A percentile compares a stretch with the other conserved stretches of the same genome.
These are phyloP conservation scores for Babyrousa celebensis DNA, from an alignment of 2,797 vertebrate species.

Conservation along the genomic window DNA sequence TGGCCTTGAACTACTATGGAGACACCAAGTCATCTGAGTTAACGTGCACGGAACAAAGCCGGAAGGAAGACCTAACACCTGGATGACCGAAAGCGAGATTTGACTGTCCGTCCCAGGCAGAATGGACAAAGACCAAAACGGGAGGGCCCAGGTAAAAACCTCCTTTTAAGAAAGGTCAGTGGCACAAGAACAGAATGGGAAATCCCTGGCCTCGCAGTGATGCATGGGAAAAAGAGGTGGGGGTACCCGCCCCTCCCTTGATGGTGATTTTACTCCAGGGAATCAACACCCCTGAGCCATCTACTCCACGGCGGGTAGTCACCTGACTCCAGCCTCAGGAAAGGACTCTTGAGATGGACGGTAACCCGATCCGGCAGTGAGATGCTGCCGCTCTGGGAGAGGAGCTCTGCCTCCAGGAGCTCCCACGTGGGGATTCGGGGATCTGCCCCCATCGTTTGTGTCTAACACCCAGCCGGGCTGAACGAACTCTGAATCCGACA, in stretches of 20 bases:
- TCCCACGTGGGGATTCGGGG: accelerated
- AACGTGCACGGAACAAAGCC: background rate
- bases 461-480: background rate
- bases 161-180: background rate
- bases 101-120: accelerated
- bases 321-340: background rate
- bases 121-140: background rate
- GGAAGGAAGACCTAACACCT: too few relatives aligned
- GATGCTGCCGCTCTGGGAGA: background rate
- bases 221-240: too few relatives aligned
- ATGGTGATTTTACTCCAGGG: background rate
- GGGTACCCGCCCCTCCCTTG: accelerated
- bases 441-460: accelerated
- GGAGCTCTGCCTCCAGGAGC: background rate
- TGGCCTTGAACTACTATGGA: background rate
- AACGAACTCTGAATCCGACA: accelerated
- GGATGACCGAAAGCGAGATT: background rate
- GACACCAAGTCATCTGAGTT: background rate
- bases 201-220: background rate
- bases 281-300: background rate
- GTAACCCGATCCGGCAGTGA: background rate
- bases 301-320: accelerated
- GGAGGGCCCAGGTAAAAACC: background rate
- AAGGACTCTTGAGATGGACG: background rate
- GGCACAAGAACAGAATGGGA: background rate